Evolutionary conservation across 2,113 vertebrate species (phyloP), one percentile per base, ranked within the genome.

Genomic region (Ploceus nigricollis): DNA sequence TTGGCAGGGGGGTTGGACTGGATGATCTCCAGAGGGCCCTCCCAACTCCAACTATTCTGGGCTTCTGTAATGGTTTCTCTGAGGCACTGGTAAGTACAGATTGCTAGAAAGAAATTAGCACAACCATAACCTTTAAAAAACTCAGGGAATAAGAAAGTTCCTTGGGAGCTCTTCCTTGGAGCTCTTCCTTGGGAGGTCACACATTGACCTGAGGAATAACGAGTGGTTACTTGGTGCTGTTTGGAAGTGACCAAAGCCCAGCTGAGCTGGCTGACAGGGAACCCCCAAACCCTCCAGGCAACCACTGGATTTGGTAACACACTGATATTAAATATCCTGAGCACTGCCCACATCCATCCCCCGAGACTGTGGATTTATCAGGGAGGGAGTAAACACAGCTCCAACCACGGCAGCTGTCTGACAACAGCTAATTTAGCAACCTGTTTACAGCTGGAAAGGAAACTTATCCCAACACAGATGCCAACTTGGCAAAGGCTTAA

Each of bases 371-470:
- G 92, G 96, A 89, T 95, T 94, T 91, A 92, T 70, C 80, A 63
- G 58, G 75, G 73, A 23, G 16, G 63, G 89, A 79, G 51, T 78
- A 94, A 97, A 89, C 66, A 91, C 72, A 87, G 33, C 40, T 37
- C 87, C 80, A 65, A 76, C 37, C 45, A 2, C 2, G 1, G 95
- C 98, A 98, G 98, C 98, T 98, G 98, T 98, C 98, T 93, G 97
- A 98, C 98, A 98, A 98, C 97, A 98, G 98, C 97, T 98, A 98
- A 98, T 98, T 98, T 98, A 98, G 98, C 97, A 97, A 87, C 96
- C 97, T 98, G 98, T 98, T 98, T 98, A 98, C 98, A 97, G 98
- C 97, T 94, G 97, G 95, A 96, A 92, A 97, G 98, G 98, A 98
- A 98, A 94, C 95, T 81, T 98, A 98, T 94, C 98, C 96, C 57